These are phyloP conservation scores for Rhimphoctona megacephalus DNA, from an alignment of 2,888 invertebrate genomes.

Conservation along the genomic window DNA sequence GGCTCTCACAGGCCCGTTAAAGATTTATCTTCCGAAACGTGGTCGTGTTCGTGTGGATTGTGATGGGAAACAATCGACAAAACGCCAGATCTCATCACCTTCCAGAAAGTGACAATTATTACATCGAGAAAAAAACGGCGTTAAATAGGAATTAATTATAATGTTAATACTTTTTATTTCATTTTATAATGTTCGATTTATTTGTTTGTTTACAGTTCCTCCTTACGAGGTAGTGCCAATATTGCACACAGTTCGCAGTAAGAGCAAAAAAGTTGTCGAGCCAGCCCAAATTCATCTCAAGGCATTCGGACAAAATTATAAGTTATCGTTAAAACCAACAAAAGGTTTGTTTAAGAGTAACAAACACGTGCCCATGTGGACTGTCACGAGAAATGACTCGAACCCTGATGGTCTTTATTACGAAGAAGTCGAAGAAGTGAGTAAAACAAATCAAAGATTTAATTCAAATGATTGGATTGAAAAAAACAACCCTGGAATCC, in stretches of 20 bases:
- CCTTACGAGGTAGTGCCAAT: conserved; percentile 93
- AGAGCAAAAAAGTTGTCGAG: conserved; percentile 81
- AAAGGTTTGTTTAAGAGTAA: conserved; percentile 92
- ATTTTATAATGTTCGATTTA: conserved; percentile 18
- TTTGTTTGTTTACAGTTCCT: conserved; percentile 87
- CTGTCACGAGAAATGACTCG: conserved; percentile 91
- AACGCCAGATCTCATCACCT: conserved; percentile 19
- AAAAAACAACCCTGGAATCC: neutral
- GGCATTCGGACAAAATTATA: conserved; percentile 92
- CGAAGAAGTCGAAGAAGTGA: conserved; percentile 91
- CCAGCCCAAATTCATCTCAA: conserved; percentile 89
- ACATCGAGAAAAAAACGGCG: neutral
- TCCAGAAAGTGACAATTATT: neutral
- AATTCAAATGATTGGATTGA: neutral
- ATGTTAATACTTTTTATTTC: neutral
- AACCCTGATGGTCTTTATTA: conserved; percentile 93
- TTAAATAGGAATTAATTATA: conserved; percentile 8
- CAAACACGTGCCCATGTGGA: conserved; percentile 91
- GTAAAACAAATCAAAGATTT: conserved; percentile 76
- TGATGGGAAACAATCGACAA: conserved; percentile 29
- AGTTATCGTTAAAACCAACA: conserved; percentile 91
- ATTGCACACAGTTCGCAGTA: conserved; percentile 86
- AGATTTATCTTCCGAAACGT: conserved; percentile 30
- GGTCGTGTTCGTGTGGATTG: conserved; percentile 1
- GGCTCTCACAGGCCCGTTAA: conserved; percentile 4